Evolutionary conservation across 2,888 invertebrate species (phyloP), one percentile per base, ranked within the genome.

Genomic region (Rhyacophila evoluta): DNA sequence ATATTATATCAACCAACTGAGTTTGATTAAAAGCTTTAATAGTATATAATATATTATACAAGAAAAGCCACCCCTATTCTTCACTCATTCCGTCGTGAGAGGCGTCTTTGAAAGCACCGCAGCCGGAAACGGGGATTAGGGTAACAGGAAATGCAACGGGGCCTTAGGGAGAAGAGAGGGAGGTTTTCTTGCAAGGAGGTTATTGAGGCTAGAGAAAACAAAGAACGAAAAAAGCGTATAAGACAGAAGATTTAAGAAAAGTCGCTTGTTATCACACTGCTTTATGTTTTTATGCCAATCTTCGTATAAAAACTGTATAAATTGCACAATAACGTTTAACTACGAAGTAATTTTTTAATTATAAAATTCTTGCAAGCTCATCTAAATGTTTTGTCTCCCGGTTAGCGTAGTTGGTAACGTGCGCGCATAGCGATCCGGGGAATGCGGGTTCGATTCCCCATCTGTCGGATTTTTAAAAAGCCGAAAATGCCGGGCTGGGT

Each of bases 101-200:
- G 55, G 28, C 73, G 36, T 77, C 73, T 73, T 73, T 69, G 68
- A 77, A 77, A 73, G 72, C 77, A 73, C 67, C 38, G 77, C 72
- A 27, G 37, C 73, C 73, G 68, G 77, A 73, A 77, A 68, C 37
- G 73, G 77, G 73, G 72, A 77, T 77, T 77, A 73, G 77, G 77
- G 73, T 77, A 77, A 77, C 77, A 77, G 77, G 77, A 77, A 77
- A 77, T 77, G 77, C 77, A 77, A 73, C 73, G 77, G 73, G 77
- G 77, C 77, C 77, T 67, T 33, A 38, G 77, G 72, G 77, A 77
- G 41, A 38, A 10, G 5, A 68, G 77, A 36, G 77, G 71, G 41
- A 38, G 25, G 25, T 8, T 55, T 27, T 36, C 37, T 72, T 72
- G 38, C 36, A 38, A 38, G 72, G 36, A 38, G 38, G 73, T 73